A percentile compares a stretch with the other conserved stretches of the same genome.
Conservation (phyloP, 2,888 invertebrate species). For the Diloba caeruleocephala region DNA sequence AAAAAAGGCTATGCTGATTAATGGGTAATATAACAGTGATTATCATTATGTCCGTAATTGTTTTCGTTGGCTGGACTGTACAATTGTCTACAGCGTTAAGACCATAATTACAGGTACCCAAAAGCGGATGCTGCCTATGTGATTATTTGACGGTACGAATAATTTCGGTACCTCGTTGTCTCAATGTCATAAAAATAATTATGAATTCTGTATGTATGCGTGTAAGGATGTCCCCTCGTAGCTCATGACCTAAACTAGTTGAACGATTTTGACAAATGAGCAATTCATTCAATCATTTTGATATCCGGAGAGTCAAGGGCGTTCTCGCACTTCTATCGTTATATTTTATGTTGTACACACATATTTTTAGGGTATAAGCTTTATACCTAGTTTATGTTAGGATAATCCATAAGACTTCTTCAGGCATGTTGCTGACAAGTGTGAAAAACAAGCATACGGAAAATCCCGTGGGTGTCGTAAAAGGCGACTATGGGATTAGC, state of each 20-base stretch:
- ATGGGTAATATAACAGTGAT: background rate
- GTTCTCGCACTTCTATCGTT: background rate
- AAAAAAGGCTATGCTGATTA: background rate
- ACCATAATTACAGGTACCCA: constrained; percentile 12
- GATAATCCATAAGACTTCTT: too few relatives aligned
- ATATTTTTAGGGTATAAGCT: too few relatives aligned
- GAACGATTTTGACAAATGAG: constrained; percentile 37
- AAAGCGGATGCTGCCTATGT: background rate
- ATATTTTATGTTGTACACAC: too few relatives aligned
- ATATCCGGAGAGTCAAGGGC: constrained; percentile 24
- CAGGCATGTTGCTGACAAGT: too few relatives aligned
- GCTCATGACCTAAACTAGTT: constrained; percentile 23
- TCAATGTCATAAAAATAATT: background rate
- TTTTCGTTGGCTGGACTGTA: background rate
- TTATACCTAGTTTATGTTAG: too few relatives aligned
- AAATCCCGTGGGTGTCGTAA: too few relatives aligned
- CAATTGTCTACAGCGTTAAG: constrained; percentile 2
- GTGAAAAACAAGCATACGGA: too few relatives aligned
- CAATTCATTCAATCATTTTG: constrained; percentile 34
- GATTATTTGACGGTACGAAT: constrained; percentile 2
- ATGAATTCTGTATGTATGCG: background rate
- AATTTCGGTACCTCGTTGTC: constrained; percentile 27
- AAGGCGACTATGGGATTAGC: too few relatives aligned
- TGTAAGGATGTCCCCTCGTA: constrained; percentile 35
- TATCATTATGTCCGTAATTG: background rate